Evolutionary conservation across 2,113 vertebrate species (phyloP).

Genomic region (Tenrec ecaudatus): DNA sequence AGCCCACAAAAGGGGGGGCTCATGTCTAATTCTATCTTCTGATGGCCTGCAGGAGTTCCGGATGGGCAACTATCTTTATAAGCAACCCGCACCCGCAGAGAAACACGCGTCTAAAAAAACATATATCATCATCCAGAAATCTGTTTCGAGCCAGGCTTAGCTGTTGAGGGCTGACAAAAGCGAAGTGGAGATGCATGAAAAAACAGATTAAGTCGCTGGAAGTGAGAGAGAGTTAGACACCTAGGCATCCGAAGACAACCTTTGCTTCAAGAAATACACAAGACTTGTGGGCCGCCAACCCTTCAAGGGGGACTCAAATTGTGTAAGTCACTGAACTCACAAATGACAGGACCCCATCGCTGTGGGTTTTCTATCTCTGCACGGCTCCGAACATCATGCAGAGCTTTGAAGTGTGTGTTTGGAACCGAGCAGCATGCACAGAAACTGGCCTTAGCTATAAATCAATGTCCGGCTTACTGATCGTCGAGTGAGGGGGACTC

Average conservation of each 20-base stretch:
- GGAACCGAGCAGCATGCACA: slow-evolving; percentile 56
- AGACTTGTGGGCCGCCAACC: slow-evolving; percentile 26
- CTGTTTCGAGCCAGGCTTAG: slow-evolving; percentile 37
- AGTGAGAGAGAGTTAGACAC: slow-evolving; percentile 8
- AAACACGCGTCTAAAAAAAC: slow-evolving; percentile 56
- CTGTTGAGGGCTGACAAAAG: slow-evolving; percentile 45
- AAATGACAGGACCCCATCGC: slow-evolving; percentile 63
- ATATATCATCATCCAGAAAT: slow-evolving; percentile 53
- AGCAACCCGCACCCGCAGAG: slow-evolving; percentile 68
- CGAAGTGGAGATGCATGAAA: slow-evolving; percentile 38
- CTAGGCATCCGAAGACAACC: slow-evolving; percentile 25
- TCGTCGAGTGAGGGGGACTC: slow-evolving; percentile 42
- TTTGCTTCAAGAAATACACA: slow-evolving; percentile 51
- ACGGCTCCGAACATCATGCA: slow-evolving; percentile 24
- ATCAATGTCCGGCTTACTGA: slow-evolving; percentile 51
- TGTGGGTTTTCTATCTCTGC: slow-evolving; percentile 68
- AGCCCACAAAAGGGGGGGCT: slow-evolving; percentile 66
- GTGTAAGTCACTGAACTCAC: slow-evolving; percentile 59
- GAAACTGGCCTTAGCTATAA: slow-evolving; percentile 61
- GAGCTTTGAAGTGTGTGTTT: slow-evolving; percentile 79
- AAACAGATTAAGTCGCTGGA: neutral
- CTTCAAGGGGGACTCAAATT: slow-evolving; percentile 51
- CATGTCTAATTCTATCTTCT: slow-evolving; percentile 78
- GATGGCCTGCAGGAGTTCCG: slow-evolving; percentile 67
- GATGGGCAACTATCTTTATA: slow-evolving; percentile 62